phyloP scores from a whole-genome alignment of 2,797 vertebrate species.

The Octomys mimax region DNA sequence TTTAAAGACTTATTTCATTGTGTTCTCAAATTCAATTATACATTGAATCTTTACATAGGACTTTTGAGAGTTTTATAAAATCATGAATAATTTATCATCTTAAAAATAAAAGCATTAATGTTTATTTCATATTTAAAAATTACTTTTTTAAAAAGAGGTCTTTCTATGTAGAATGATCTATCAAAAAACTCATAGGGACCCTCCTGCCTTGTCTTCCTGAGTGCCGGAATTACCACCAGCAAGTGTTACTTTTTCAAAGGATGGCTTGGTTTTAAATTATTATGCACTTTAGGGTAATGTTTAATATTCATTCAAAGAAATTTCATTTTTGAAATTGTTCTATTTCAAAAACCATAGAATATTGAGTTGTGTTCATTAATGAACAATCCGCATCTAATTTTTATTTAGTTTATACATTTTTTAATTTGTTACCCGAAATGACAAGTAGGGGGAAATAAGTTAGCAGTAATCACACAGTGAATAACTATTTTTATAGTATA shows the following conservation, averaged over 20 bases:
- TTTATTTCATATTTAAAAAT: not conserved
- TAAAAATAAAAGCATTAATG: not conserved
- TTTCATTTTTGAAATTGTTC: not conserved
- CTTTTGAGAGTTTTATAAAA: not conserved
- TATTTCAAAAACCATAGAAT: not conserved
- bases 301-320: not conserved
- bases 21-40: not conserved
- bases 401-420: not conserved
- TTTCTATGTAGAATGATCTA: not conserved
- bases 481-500: not conserved
- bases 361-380: not conserved
- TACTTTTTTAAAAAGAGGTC: not conserved
- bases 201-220: not conserved
- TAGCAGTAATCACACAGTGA: not conserved
- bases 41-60: not conserved
- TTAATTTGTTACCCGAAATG: not conserved
- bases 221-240: too few species aligned
- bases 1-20: not conserved
- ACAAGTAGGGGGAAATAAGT: not conserved
- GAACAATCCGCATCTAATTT: not conserved
- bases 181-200: not conserved
- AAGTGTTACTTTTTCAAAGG: not conserved
- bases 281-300: conserved; percentile 4
- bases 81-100: not conserved
- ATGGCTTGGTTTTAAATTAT: not conserved